Conservation (phyloP, 2,888 invertebrate species). For the Rutpela maculata region DNA sequence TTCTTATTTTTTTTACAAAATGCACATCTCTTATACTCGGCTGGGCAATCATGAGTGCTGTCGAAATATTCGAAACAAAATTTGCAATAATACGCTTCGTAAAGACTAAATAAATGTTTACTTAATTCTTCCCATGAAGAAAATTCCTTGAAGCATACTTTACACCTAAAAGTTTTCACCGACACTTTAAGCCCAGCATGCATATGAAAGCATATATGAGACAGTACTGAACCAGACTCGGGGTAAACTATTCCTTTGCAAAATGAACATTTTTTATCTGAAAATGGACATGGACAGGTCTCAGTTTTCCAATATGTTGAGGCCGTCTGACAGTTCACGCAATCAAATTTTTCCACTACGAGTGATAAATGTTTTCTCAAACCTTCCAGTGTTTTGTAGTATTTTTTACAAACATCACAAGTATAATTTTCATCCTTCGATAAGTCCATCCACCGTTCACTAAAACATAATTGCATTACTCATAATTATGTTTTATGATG, state of each 20-base stretch:
- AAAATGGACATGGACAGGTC: not conserved
- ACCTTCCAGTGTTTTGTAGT: not conserved
- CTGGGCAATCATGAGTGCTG: constrained; percentile 12
- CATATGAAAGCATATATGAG: not conserved
- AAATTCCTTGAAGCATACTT: not conserved
- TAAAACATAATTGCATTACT: constrained; percentile 1
- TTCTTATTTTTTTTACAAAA: constrained; percentile 25
- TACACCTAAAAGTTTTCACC: not conserved
- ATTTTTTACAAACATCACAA: not conserved
- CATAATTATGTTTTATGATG: not conserved
- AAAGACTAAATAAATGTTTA: not conserved
- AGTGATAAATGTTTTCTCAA: not conserved
- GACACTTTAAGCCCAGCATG: not conserved
- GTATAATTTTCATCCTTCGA: not conserved
- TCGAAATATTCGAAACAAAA: constrained; percentile 12
- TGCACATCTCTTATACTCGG: constrained; percentile 19
- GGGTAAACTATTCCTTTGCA: not conserved
- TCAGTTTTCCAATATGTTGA: not conserved
- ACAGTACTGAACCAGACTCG: not conserved
- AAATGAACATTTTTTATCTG: not conserved
- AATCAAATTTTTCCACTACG: not conserved
- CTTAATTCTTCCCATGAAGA: not conserved
- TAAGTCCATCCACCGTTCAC: not conserved
- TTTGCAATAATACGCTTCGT: constrained; percentile 26
- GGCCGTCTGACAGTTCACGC: not conserved